These are phyloP conservation scores for Drosophila conformis DNA, from an alignment of 2,888 invertebrate species.

Conservation along the genomic window DNA sequence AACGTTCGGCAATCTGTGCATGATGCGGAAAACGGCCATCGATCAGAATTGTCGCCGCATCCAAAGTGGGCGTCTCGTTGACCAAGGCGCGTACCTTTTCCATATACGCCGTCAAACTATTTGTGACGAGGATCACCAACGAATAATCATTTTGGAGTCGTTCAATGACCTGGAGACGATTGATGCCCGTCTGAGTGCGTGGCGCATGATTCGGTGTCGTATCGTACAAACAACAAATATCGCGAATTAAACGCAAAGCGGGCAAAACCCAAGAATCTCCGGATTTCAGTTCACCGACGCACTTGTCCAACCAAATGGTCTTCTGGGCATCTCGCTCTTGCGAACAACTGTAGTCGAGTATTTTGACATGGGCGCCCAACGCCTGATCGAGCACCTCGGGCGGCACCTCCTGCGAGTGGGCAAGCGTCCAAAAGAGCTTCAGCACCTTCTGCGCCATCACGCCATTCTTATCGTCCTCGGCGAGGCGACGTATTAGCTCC, in stretches of 20 bases:
- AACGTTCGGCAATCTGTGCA: conserved; percentile 96
- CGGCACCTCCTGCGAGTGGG: conserved; percentile 97
- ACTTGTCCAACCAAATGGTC: conserved; percentile 97
- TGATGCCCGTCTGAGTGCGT: conserved; percentile 85
- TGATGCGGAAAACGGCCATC: conserved; percentile 96
- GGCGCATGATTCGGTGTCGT: conserved; percentile 85
- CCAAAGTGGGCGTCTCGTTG: conserved; percentile 88
- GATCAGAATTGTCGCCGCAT: conserved; percentile 88
- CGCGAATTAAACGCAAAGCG: conserved; percentile 96
- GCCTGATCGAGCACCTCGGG: conserved; percentile 99
- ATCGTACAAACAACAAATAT: conserved; percentile 98
- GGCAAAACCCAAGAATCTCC: conserved; percentile 97
- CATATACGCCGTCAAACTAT: conserved; percentile 96
- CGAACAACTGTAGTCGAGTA: conserved; percentile 98
- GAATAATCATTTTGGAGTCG: conserved; percentile 96
- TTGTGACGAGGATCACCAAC: conserved; percentile 96
- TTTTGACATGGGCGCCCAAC: conserved; percentile 97
- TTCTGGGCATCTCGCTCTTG: conserved; percentile 98
- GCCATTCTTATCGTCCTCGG: conserved; percentile 99
- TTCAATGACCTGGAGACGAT: conserved; percentile 92
- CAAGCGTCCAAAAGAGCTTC: conserved; percentile 97
- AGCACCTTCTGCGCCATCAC: conserved; percentile 99
- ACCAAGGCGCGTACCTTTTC: conserved; percentile 89
- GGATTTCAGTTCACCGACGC: conserved; percentile 96
- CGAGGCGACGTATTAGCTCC: conserved; percentile 96